Evolutionary conservation across 2,888 invertebrate species (phyloP).

Genomic region (Eristalis pertinax): DNA sequence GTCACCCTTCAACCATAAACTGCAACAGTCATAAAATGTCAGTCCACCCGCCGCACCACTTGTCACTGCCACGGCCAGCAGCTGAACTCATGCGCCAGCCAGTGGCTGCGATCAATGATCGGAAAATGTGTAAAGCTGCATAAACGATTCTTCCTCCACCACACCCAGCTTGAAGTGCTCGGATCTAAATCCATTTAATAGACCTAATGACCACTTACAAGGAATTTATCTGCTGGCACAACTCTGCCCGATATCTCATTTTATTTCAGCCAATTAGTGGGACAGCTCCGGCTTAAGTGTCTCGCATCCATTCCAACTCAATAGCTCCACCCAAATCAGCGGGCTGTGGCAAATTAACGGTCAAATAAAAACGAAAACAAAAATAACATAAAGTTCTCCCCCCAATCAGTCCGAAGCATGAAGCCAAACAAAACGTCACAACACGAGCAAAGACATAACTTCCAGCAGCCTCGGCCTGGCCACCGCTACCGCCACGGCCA

Average conservation of each 20-base stretch:
- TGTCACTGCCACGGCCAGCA: neutral
- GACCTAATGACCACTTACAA: conserved; percentile 63
- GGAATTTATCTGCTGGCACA: conserved; percentile 55
- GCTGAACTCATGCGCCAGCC: neutral
- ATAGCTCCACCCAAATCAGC: conserved; percentile 50
- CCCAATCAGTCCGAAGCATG: conserved; percentile 42
- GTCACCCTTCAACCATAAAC: neutral
- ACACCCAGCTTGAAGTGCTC: neutral
- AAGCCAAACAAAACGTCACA: conserved; percentile 68
- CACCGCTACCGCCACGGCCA: conserved; percentile 3
- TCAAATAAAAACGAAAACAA: conserved; percentile 41
- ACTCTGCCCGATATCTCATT: conserved; percentile 68
- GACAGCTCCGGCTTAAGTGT: conserved; percentile 50
- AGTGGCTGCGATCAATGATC: neutral
- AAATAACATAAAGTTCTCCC: conserved; percentile 45
- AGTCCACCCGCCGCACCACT: neutral
- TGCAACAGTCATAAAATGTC: neutral
- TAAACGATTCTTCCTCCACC: conserved; percentile 20
- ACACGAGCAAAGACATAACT: conserved; percentile 65
- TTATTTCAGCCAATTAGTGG: conserved; percentile 60
- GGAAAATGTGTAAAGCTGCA: neutral
- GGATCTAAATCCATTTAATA: conserved; percentile 57
- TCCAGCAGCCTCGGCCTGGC: conserved; percentile 32
- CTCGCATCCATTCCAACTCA: conserved; percentile 45
- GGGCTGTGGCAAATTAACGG: conserved; percentile 48